Conservation (phyloP, 1,140 invertebrate species). For the Latrodectus geometricus region DNA sequence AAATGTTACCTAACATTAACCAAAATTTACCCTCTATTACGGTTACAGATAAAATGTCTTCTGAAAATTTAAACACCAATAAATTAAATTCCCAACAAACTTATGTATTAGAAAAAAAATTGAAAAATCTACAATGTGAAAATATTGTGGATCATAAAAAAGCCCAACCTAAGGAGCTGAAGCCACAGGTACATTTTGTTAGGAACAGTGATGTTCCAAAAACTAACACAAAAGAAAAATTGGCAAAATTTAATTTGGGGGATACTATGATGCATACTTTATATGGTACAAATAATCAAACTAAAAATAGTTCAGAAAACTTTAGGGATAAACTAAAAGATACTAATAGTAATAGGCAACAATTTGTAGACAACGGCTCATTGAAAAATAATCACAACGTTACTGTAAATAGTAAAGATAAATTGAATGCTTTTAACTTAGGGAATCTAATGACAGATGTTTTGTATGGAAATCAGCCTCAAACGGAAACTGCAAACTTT, state of each 20-base stretch:
- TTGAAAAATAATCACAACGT: not conserved
- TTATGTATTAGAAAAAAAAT: too few relatives aligned
- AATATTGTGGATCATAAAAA: too few relatives aligned
- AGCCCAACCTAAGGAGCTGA: not conserved
- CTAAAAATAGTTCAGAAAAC: too few relatives aligned
- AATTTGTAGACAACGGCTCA: not conserved
- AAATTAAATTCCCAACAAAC: too few relatives aligned
- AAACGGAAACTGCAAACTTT: too few relatives aligned
- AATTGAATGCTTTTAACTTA: not conserved
- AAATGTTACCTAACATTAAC: too few relatives aligned
- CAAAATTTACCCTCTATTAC: too few relatives aligned
- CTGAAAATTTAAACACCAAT: too few relatives aligned
- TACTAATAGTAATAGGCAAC: not conserved
- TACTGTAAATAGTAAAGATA: not conserved
- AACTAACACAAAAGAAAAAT: constrained; percentile 22
- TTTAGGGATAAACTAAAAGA: not conserved
- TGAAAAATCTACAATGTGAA: too few relatives aligned
- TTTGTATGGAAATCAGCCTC: not conserved
- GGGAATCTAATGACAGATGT: not conserved
- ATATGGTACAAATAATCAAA: not conserved
- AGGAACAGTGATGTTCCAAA: not conserved
- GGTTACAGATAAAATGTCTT: too few relatives aligned
- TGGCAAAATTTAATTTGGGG: constrained; percentile 14
- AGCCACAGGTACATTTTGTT: not conserved
- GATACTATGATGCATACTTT: not conserved